Evolutionary conservation across 2,888 invertebrate genomes (phyloP).

Genomic region (Rhopalosiphum nymphaeae): DNA sequence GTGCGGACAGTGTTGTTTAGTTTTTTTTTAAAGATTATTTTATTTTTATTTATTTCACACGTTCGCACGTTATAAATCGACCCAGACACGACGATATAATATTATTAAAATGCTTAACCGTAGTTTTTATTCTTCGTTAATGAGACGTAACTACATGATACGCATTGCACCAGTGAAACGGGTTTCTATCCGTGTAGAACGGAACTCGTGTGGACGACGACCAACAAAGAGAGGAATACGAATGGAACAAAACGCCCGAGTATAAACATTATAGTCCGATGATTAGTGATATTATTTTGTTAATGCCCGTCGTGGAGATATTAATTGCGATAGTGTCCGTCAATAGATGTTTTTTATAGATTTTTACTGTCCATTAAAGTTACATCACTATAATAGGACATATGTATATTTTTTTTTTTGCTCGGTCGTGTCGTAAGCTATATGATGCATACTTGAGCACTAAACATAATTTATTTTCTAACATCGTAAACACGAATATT

Average conservation of each 20-base stretch:
- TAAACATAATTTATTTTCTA: conserved; percentile 14
- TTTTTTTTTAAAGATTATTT: neutral
- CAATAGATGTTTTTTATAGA: neutral
- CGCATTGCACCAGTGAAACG: neutral
- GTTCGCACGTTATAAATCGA: neutral
- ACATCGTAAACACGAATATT: neutral
- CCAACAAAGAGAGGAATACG: neutral
- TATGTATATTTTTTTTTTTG: neutral
- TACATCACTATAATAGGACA: neutral
- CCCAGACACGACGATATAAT: neutral
- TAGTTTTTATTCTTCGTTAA: neutral
- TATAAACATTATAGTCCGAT: neutral
- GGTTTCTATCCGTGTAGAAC: neutral
- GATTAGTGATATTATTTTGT: neutral
- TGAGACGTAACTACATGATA: neutral
- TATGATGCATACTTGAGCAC: neutral
- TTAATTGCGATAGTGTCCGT: neutral
- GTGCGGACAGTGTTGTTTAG: neutral
- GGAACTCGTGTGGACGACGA: neutral
- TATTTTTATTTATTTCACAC: neutral
- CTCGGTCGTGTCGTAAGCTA: neutral
- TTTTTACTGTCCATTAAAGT: neutral
- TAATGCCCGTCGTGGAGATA: neutral
- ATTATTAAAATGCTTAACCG: neutral
- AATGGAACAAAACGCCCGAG: neutral